Base-by-base conservation (phyloP, 2,797 vertebrate species). In the Melanogrammus aeglefinus region DNA sequence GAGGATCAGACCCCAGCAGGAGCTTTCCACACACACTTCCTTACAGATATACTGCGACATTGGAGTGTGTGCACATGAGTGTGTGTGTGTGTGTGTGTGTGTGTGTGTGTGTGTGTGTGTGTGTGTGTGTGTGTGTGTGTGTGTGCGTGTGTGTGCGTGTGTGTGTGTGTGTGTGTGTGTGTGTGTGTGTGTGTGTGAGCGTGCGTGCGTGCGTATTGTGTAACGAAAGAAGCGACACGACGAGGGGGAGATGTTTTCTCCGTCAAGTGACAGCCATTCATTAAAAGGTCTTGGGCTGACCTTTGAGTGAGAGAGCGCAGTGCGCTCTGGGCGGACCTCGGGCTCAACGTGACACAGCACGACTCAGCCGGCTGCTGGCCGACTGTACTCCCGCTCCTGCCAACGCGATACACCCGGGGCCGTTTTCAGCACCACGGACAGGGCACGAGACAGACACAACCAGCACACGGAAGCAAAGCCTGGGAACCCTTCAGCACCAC, bases 271-370 rank as follows among this genome's bases (percentile, higher is more conserved):
- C 82, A 85, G 77, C 78, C 85, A 88, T 87, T 90, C 86, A 89
- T 87, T 85, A 83, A 78, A 63, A 86, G 85, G 80, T 88, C 81
- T 79, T 85, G 82, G 73, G 21, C 39, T 91, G 88, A 90, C 89
- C 89, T 91, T 91, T 76, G 82, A 79, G 78, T 84, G 84, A 88
- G 83, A 21, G 14, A 18, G 47, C 14, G 85, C 83, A 80, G 86
- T 88, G 87, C 75, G 88, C 80, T 86, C 82, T 76, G 71, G 13
- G 82, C 81, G 79, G 86, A 83, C 77, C 83, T 86, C 80, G 81
- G 84, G 21, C 21, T 80, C 85, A 82, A 81, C 3, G 79, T 77
- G 74, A 6, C 85, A 80, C 79, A 78, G 75, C 75, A 8, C 78
- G 57, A 74, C 81, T 18, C 69, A 84, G 82, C 82, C 82, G 74